A percentile compares a stretch with the other conserved stretches of the same genome.
Conservation (phyloP, 2,797 vertebrate species). For the Ptychadena robeensis region DNA sequence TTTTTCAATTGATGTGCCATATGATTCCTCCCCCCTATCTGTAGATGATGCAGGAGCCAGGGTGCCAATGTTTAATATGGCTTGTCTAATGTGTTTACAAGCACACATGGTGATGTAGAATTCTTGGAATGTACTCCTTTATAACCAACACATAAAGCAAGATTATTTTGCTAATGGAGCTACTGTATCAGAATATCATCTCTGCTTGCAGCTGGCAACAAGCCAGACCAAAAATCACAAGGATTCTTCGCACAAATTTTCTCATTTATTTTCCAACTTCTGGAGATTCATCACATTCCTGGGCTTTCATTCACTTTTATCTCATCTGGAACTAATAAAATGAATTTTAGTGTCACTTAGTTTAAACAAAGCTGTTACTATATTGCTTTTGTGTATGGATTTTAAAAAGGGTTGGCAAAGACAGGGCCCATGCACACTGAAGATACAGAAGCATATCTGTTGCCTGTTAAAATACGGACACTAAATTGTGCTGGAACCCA, state of each 20-base stretch:
- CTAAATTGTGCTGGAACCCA: too few species aligned
- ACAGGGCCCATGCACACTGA: too few species aligned
- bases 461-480: too few species aligned
- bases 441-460: too few species aligned
- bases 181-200: constrained; percentile 40
- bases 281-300: constrained; percentile 14
- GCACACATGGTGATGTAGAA: constrained; percentile 20
- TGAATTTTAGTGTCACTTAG: too few species aligned
- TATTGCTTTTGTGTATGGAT: too few species aligned
- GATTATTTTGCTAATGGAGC: constrained; percentile 42
- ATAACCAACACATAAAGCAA: constrained; percentile 39
- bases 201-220: constrained; percentile 26
- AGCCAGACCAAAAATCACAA: constrained; percentile 46
- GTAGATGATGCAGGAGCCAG: background rate
- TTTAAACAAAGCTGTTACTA: too few species aligned
- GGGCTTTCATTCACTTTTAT: background rate
- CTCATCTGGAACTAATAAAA: background rate
- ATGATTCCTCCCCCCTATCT: background rate
- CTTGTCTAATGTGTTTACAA: constrained; percentile 29
- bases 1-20: background rate
- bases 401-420: too few species aligned
- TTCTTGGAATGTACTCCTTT: constrained; percentile 49
- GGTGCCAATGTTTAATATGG: constrained; percentile 7
- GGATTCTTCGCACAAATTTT: constrained; percentile 38
- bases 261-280: constrained; percentile 18